phyloP scores from a whole-genome alignment of 2,113 vertebrate genomes.

The Okapia johnstoni region DNA sequence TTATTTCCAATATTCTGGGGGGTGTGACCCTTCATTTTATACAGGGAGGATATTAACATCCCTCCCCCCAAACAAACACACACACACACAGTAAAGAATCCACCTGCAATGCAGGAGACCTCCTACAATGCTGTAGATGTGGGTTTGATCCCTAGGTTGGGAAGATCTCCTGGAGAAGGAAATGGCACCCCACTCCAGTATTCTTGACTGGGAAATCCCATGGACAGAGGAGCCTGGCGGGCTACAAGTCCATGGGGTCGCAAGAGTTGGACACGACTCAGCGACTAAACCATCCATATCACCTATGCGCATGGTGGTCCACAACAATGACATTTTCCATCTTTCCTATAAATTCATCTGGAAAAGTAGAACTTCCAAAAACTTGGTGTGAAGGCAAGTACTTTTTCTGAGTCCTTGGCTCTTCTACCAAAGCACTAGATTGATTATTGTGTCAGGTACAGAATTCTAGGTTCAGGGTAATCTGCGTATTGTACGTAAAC shows the following conservation, averaged over 20 bases:
- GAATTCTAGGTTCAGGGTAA: neutral
- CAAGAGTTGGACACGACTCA: neutral
- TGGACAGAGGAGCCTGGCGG: neutral
- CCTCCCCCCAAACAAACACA: neutral
- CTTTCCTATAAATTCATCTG: neutral
- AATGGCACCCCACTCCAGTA: neutral
- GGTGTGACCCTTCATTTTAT: neutral
- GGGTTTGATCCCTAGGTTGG: accelerated
- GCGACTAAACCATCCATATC: neutral
- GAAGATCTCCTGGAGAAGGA: neutral
- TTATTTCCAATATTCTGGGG: no score
- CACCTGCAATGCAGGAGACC: neutral
- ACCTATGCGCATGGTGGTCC: neutral
- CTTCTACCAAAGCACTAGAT: neutral
- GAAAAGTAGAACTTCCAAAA: neutral
- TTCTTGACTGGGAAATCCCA: neutral
- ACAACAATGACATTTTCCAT: neutral
- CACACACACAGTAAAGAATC: neutral
- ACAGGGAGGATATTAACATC: neutral
- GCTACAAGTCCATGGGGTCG: neutral
- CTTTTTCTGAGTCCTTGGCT: neutral
- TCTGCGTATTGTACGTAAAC: neutral
- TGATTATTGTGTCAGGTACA: neutral
- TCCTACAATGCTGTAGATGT: neutral
- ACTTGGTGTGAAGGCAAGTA: neutral